Conservation (phyloP, 2,888 invertebrate species). For the Trichopoda pennipes region DNA sequence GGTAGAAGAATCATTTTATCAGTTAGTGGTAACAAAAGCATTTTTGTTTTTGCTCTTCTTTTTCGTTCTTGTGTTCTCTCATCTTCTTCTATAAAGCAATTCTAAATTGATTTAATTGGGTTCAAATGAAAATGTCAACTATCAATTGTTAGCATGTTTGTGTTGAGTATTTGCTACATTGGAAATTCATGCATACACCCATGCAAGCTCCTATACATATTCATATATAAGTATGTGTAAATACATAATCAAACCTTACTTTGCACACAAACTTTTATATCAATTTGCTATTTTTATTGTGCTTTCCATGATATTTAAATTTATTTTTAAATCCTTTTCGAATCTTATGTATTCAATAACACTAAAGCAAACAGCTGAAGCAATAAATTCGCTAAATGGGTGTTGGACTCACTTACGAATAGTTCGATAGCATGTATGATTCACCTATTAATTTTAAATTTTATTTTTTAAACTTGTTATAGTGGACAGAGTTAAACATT, state of each 20-base stretch:
- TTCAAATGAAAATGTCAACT: slow-evolving; percentile 78
- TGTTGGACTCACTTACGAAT: too few species aligned
- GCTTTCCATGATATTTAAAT: not conserved
- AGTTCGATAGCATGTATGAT: too few species aligned
- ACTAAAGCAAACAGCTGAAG: too few species aligned
- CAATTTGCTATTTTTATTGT: not conserved
- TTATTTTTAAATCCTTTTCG: too few species aligned
- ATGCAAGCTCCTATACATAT: not conserved
- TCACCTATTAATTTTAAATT: too few species aligned
- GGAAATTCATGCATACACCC: not conserved
- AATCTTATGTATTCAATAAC: too few species aligned
- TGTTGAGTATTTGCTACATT: slow-evolving; percentile 1
- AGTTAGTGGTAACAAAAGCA: slow-evolving; percentile 52
- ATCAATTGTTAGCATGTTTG: slow-evolving; percentile 69
- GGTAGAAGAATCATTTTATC: slow-evolving; percentile 48
- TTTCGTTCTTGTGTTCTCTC: slow-evolving; percentile 27
- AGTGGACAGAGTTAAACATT: too few species aligned
- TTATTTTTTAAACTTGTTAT: too few species aligned
- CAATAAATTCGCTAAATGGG: too few species aligned
- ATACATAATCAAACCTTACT: slow-evolving; percentile 42
- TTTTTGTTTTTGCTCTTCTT: slow-evolving; percentile 23
- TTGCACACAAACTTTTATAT: slow-evolving; percentile 12
- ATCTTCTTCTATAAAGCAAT: slow-evolving; percentile 58
- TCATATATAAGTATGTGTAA: not conserved
- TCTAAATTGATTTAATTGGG: slow-evolving; percentile 75